Base-by-base conservation (phyloP, 2,113 vertebrate genomes). In the Antigone vipio region DNA sequence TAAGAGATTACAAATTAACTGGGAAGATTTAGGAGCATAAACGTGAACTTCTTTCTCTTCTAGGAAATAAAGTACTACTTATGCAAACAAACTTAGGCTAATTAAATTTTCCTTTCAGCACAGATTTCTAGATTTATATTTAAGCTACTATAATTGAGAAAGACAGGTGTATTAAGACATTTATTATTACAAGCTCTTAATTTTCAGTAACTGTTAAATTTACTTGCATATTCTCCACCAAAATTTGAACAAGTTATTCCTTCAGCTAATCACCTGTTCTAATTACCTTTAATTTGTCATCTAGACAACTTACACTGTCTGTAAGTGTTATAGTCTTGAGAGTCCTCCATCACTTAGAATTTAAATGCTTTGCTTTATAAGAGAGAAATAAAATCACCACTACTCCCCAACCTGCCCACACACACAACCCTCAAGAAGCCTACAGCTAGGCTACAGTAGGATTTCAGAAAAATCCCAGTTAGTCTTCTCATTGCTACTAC, bases 1-100 rank as follows among this genome's bases (percentile, higher is more conserved):
- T 92, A 93, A 76, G 58, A 93, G 79, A 88, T 83, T 67, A 96
- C 18, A 74, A 92, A 16, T 77, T 94, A 92, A 86, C 75, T 59
- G 49, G 10, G 44, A 86, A 88, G 75, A 63, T 0, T 86, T 81
- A 75, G 29, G 32, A 69, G 44, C 52, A 74, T 77, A 40, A 96
- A 85, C 27, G 15, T 72, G 62, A 91, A 91, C 22, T 75, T 74
- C 76, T 66, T 85, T 85, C 38, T 90, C 64, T n/a, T 82, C n/a
- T 11, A 60, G 26, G 26, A 93, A 90, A 85, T 45, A 59, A 82
- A 93, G 29, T 29, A 68, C 59, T 93, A 69, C 68, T 94, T 62
- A 93, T 2, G 7, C 52, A 75, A 91, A 76, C 47, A 60, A 86
- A 93, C 34, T 60, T 35, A 6, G 30, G 34, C 63, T 84, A 85